phyloP scores from a whole-genome alignment of 2,797 vertebrate genomes.

The Urosaurus nigricauda region DNA sequence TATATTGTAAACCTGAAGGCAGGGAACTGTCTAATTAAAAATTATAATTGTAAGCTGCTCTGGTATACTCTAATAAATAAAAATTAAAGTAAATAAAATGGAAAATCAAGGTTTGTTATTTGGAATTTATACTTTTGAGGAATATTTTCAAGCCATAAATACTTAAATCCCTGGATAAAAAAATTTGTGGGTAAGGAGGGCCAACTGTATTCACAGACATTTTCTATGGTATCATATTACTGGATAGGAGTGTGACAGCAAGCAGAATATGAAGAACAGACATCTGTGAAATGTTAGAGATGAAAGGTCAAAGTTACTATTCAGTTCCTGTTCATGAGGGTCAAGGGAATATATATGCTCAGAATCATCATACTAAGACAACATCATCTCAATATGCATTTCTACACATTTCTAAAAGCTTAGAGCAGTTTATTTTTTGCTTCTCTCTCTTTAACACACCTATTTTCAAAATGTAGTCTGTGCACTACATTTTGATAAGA shows the following conservation, averaged over 20 bases:
- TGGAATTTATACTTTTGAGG: too few species aligned
- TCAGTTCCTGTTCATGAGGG: neutral
- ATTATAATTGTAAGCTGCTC: too few species aligned
- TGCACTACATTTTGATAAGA: neutral
- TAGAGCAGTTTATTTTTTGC: neutral
- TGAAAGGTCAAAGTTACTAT: neutral
- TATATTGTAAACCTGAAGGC: too few species aligned
- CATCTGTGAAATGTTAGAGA: neutral
- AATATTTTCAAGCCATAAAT: too few species aligned
- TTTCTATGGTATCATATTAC: neutral
- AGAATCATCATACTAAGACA: neutral
- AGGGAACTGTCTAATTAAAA: too few species aligned
- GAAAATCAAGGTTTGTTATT: too few species aligned
- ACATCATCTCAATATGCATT: neutral
- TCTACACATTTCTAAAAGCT: neutral
- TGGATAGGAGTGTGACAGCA: neutral
- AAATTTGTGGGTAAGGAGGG: too few species aligned
- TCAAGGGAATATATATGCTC: neutral
- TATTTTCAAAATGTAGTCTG: constrained; percentile 12
- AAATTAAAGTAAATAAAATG: too few species aligned
- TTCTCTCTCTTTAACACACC: too few species aligned
- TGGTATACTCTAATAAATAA: too few species aligned
- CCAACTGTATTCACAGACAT: neutral
- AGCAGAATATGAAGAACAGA: neutral
- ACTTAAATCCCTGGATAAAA: too few species aligned